phyloP scores from a whole-genome alignment of 1,140 invertebrate genomes.

The Drosophila setifemur region DNA sequence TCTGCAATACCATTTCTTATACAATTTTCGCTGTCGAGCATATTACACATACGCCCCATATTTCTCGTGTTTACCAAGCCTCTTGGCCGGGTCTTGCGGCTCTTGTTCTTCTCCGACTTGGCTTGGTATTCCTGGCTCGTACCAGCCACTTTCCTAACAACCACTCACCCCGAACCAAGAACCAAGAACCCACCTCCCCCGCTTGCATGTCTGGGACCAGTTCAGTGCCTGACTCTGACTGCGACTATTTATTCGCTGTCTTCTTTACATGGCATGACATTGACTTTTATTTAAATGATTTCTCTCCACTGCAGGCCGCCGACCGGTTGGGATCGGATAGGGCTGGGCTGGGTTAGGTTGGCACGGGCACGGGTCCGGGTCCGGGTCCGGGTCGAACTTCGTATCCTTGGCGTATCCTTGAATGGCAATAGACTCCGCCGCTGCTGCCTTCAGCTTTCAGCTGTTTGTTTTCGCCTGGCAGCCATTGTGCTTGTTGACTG shows the following conservation, averaged over 20 bases:
- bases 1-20: constrained; percentile 24
- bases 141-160: constrained; percentile 9
- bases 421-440: constrained; percentile 65
- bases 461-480: constrained; percentile 62
- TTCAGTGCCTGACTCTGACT: constrained; percentile 33
- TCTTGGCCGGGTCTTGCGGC: constrained; percentile 4
- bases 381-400: background rate
- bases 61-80: constrained; percentile 26
- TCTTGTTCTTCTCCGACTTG: constrained; percentile 1
- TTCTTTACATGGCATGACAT: constrained; percentile 75
- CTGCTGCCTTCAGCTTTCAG: constrained; percentile 36
- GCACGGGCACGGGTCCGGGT: background rate
- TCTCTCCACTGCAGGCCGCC: constrained; percentile 51
- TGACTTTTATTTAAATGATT: constrained; percentile 81
- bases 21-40: constrained; percentile 47
- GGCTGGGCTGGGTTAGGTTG: background rate
- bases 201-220: constrained; percentile 19
- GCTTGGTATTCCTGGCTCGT: constrained; percentile 25
- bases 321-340: background rate
- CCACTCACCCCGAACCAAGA: background rate
- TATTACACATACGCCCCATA: constrained; percentile 69
- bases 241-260: constrained; percentile 74
- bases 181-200: constrained; percentile 1
- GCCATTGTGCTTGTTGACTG: constrained; percentile 59
- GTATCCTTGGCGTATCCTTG: constrained; percentile 36